phyloP scores from a whole-genome alignment of 2,113 vertebrate species.

The Colius striatus region DNA sequence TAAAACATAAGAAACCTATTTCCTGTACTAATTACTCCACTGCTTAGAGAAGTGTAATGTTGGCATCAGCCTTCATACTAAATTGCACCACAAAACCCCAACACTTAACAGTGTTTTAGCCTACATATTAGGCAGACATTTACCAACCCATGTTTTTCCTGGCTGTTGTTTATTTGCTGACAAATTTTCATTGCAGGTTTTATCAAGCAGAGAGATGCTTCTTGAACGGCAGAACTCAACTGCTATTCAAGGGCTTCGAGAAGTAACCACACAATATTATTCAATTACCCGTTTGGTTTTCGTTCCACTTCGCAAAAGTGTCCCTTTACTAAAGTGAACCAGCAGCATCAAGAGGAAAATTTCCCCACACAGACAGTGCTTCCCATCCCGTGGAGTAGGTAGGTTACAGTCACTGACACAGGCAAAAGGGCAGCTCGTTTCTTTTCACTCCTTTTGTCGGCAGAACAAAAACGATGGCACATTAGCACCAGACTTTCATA shows the following conservation, averaged over 20 bases:
- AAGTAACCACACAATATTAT: background rate
- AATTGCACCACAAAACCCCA: conserved; percentile 45
- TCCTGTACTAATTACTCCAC: conserved; percentile 56
- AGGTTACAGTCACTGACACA: background rate
- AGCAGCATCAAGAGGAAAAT: background rate
- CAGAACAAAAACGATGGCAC: background rate
- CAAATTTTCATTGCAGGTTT: background rate
- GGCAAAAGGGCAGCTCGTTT: background rate
- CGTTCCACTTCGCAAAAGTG: background rate
- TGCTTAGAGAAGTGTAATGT: conserved; percentile 27
- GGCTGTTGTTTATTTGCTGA: background rate
- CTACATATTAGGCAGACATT: background rate
- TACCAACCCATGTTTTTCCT: background rate
- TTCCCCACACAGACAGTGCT: background rate
- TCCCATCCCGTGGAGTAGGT: background rate
- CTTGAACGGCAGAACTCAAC: background rate
- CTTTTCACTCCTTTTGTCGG: background rate
- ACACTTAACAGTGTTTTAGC: conserved; percentile 4
- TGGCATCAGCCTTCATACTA: conserved; percentile 41
- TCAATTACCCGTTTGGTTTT: background rate
- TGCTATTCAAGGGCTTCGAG: background rate
- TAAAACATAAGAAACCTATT: conserved; percentile 66
- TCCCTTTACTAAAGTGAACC: background rate
- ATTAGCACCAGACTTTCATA: conserved; percentile 17
- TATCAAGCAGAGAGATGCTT: background rate